Base-by-base conservation (phyloP, 92 coral and sea anemone genomes). In the Zoanthus sociatus region DNA sequence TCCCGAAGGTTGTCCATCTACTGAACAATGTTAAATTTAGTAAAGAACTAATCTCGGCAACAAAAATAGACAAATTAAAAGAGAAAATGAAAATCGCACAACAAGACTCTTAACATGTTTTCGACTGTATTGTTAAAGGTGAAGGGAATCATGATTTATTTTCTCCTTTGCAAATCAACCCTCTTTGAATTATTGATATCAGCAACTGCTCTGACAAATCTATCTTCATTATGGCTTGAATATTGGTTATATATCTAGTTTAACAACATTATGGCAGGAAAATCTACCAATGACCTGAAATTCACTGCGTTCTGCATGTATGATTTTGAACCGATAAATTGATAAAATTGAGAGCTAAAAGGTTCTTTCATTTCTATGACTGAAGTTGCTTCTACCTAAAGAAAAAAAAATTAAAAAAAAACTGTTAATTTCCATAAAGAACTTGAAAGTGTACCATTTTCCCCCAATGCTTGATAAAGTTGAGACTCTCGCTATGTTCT, bases 141-240 rank as follows among this genome's bases (percentile, higher is more conserved):
- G 5, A 20, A 20, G 21, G 17, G 26, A 63, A 63, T 17, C 45
- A 31, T 30, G 73, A 69, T 26, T 69, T 26, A 31, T 30, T 26
- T 7, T 12, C 15, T 30, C 42, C 16, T 26, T 10, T 15, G 31
- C 30, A n/a, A 63, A 63, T 63, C 69, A 69, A 69, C 12, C 74
- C 6, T 16, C 3, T 33, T 30, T 69, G 14, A 69, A 69, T 69
- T 69, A 69, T 69, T 69, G 46, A 69, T 32, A 69, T 33, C 45
- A 30, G 31, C 74, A 9, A 14, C 74, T 31, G 74, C 6, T 31
- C 46, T 16, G 3, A 31, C 74, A 5, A 31, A 26, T 69, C 74
- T 33, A 69, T 69, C 74, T 69, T 69, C 30, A 69, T 69, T 69
- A 69, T 69, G 15, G n/a, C 74, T 69, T 6, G 31, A 63, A 63